A percentile compares a stretch with the other conserved stretches of the same genome.
phyloP scores from a whole-genome alignment of 1,140 invertebrate genomes.

The Epicauta chinensis region DNA sequence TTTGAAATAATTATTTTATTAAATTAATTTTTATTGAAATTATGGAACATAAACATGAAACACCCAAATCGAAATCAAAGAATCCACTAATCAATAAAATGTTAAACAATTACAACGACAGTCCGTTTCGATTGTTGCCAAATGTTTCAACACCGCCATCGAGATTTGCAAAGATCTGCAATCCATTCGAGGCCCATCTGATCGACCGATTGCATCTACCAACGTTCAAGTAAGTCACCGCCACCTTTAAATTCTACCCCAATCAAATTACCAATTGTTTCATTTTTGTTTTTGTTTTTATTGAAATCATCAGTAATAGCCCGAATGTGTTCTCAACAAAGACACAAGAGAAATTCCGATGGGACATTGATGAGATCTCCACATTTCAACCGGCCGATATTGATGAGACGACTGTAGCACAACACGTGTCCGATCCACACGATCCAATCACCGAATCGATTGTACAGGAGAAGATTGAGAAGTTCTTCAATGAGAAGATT shows the following conservation, averaged over 20 bases:
- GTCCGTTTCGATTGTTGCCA: conserved; percentile 29
- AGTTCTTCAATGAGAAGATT: conserved; percentile 35
- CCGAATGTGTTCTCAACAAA: conserved; percentile 36
- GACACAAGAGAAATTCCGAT: conserved; percentile 36
- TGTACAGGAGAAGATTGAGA: conserved; percentile 38
- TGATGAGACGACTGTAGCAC: conserved; percentile 33
- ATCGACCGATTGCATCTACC: conserved; percentile 34
- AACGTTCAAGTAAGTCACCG: conserved; percentile 34
- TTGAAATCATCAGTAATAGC: conserved; percentile 18
- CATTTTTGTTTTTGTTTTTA: conserved; percentile 17
- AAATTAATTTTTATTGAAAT: not conserved
- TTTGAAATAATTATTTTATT: too few relatives aligned
- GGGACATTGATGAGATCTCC: conserved; percentile 40
- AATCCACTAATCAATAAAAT: conserved; percentile 4
- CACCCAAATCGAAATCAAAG: conserved; percentile 8
- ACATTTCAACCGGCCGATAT: conserved; percentile 38
- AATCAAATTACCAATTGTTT: too few relatives aligned
- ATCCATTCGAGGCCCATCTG: conserved; percentile 37
- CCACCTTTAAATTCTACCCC: too few relatives aligned
- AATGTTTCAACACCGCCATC: conserved; percentile 34
- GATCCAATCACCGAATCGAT: conserved; percentile 29
- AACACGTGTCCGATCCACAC: conserved; percentile 30
- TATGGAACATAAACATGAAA: conserved; percentile 11
- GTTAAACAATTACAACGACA: conserved; percentile 21
- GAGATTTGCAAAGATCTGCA: conserved; percentile 31